These are phyloP conservation scores for Oreochromis niloticus DNA, from an alignment of 2,113 vertebrate species.

Conservation along the genomic window DNA sequence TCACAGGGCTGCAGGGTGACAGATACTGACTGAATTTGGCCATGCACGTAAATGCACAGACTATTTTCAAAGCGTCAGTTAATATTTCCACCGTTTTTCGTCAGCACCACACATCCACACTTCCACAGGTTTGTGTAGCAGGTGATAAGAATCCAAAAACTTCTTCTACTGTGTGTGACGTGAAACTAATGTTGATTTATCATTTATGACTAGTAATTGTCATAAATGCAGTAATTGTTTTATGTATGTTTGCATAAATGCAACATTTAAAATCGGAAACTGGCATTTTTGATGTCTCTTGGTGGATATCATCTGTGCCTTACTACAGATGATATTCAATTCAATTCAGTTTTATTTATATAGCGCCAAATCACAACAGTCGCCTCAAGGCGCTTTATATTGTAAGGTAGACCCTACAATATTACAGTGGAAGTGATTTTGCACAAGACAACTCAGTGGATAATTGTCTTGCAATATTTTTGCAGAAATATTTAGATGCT, in stretches of 20 bases:
- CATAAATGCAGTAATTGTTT: not conserved
- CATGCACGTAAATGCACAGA: not conserved
- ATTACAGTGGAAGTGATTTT: not conserved
- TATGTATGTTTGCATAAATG: not conserved
- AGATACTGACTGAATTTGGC: not conserved
- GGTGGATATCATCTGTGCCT: not conserved
- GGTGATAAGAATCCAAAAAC: not conserved
- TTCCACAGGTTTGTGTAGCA: not conserved
- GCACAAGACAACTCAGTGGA: not conserved
- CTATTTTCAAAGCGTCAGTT: not conserved
- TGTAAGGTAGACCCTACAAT: not conserved
- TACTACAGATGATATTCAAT: not conserved
- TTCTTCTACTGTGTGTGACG: not conserved
- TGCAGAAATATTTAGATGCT: not conserved
- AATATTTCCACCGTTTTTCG: not conserved
- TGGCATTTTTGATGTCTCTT: not conserved
- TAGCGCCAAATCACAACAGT: not conserved
- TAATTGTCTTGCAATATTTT: not conserved
- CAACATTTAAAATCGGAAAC: not conserved
- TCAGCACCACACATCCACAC: not conserved
- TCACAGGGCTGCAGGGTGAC: constrained; percentile 1
- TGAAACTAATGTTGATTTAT: not conserved
- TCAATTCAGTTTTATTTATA: not conserved
- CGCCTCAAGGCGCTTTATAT: not conserved
- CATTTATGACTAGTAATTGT: not conserved